Evolutionary conservation across 2,888 invertebrate species (phyloP).

Genomic region (Helobdella robusta): DNA sequence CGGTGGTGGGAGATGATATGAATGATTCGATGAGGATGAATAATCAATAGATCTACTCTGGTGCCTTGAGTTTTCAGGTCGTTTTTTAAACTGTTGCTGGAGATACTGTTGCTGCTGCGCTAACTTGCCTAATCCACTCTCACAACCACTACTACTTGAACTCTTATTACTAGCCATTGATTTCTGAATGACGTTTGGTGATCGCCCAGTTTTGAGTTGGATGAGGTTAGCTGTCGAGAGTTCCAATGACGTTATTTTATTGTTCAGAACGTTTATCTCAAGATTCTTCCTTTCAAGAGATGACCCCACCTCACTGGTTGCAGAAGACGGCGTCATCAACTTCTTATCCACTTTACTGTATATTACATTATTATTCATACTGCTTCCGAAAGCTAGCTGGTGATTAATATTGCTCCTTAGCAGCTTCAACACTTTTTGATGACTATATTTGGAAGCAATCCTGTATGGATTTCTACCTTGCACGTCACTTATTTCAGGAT

Average conservation of each 20-base stretch:
- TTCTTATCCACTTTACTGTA: constrained; percentile 8
- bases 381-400: neutral
- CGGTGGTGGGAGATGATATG: neutral
- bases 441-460: constrained; percentile 75
- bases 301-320: constrained; percentile 10
- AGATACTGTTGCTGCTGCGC: constrained; percentile 50
- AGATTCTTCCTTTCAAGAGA: constrained; percentile 2
- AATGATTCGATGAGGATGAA: neutral
- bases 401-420: constrained; percentile 57
- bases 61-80: neutral
- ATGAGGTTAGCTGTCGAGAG: constrained; percentile 49
- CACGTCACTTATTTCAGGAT: constrained; percentile 50
- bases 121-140: constrained; percentile 48
- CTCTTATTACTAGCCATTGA: constrained; percentile 55
- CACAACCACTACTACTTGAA: constrained; percentile 33
- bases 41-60: constrained; percentile 24
- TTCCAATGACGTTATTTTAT: constrained; percentile 59
- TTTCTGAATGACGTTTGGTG: neutral
- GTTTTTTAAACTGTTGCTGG: neutral
- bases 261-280: neutral
- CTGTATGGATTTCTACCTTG: constrained; percentile 54
- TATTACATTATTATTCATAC: neutral
- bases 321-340: neutral
- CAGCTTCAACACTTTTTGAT: constrained; percentile 62
- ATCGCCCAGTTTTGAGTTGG: neutral